Evolutionary conservation across 2,113 vertebrate species (phyloP), one percentile per base, ranked within the genome.

Genomic region (Pithys albifrons): DNA sequence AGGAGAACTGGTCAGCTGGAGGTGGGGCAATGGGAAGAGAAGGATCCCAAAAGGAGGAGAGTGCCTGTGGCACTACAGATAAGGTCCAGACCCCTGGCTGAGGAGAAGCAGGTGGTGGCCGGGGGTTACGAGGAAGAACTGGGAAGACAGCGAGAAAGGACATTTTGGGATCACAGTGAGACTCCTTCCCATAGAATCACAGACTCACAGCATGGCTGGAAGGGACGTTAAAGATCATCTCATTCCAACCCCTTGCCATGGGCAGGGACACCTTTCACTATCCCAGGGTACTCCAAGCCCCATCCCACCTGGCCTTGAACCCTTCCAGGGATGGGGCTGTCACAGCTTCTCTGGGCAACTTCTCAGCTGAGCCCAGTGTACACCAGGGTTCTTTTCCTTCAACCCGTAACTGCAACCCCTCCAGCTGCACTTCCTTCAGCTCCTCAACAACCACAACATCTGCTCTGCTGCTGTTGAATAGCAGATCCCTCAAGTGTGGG

Each of bases 331-430:
- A 43, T 49, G 41, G 12, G 8, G 25, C 35, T 2, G 4, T 24
- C 49, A 37, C 9, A 46, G 0, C 13, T 33, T 59, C 18, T 45
- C 61, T 28, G 28, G 33, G 33, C 2, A 55, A 2, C 6, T 80
- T 76, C 51, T 61, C 31, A 31, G 45, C 33, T 66, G n/a, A 65
- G 14, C 27, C 4, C 27, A 51, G 29, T 14, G 23, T 43, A 57
- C 45, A 43, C 6, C 0, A 0, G 25, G 4, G 0, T 2, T 25
- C 41, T 72, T 84, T 87, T 70, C 9, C 37, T 66, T 87, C 24
- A 87, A 31, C 9, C 2, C n/a, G 3, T 35, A 80, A 41, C 14
- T 45, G 10, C 39, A 65, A 23, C 16, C 6, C 3, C 28, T 28
- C 1, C 12, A 69, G 2, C 10, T 70, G 15, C 37, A 25, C 35